phyloP scores from a whole-genome alignment of 2,888 invertebrate species.

The Lordiphosa andalusiaca region DNA sequence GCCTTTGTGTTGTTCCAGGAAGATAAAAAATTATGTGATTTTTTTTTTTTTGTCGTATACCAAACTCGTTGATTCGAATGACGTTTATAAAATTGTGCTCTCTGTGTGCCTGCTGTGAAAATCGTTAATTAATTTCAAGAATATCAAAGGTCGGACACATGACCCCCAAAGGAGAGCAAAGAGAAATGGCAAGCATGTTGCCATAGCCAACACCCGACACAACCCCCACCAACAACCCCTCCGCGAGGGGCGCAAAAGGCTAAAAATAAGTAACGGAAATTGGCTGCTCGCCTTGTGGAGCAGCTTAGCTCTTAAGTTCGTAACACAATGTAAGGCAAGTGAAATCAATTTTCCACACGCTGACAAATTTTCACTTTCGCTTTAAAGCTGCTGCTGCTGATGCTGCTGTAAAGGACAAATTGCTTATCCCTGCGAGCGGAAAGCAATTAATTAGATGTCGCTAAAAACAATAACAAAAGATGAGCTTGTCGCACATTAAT shows the following conservation, averaged over 20 bases:
- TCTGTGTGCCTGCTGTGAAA: constrained; percentile 1
- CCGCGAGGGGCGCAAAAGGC: not conserved
- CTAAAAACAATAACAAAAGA: constrained; percentile 62
- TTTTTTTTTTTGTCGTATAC: too few species aligned
- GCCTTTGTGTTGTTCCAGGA: too few species aligned
- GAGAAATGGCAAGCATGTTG: not conserved
- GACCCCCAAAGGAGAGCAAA: constrained; percentile 1
- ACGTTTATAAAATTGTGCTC: not conserved
- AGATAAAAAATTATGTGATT: too few species aligned
- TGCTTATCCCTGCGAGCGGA: constrained; percentile 2
- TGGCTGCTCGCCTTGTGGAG: constrained; percentile 1
- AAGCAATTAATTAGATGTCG: constrained; percentile 62
- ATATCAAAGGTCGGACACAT: constrained; percentile 5
- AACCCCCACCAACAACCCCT: too few species aligned
- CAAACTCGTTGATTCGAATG: not conserved
- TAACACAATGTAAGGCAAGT: not conserved
- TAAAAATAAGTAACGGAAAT: constrained; percentile 8
- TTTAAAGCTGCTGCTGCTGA: constrained; percentile 7
- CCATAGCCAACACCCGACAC: not conserved
- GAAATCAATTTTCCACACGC: not conserved
- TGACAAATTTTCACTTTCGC: constrained; percentile 8
- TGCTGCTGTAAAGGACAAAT: constrained; percentile 5
- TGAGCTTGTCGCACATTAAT: constrained; percentile 68
- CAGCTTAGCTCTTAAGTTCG: not conserved
- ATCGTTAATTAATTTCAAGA: constrained; percentile 11